These are phyloP conservation scores for Lasioglossum zephyrum DNA, from an alignment of 2,888 invertebrate genomes.

Conservation along the genomic window DNA sequence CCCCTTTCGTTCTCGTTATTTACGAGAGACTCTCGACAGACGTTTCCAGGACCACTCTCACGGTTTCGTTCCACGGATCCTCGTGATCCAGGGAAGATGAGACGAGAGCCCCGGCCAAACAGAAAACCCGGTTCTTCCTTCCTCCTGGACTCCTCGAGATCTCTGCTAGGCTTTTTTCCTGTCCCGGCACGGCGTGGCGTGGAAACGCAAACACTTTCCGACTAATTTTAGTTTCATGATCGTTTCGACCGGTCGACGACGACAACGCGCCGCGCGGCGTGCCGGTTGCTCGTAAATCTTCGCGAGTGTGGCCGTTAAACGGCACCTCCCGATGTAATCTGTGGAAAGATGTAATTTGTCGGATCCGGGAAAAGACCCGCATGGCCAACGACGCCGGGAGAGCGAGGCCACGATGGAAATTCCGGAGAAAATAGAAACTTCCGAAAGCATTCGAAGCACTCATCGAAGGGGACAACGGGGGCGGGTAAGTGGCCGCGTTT, in stretches of 20 bases:
- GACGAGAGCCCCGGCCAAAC: constrained; percentile 12
- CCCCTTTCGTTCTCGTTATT: constrained; percentile 70
- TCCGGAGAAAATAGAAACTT: constrained; percentile 40
- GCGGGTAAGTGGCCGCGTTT: background rate
- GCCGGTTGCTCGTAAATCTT: constrained; percentile 52
- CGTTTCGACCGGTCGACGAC: constrained; percentile 37
- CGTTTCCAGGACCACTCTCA: constrained; percentile 61
- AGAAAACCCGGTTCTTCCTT: constrained; percentile 33
- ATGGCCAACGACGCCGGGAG: background rate
- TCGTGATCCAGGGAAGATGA: constrained; percentile 9
- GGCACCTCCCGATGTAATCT: constrained; percentile 46
- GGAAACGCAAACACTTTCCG: constrained; percentile 56
- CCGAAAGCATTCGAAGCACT: constrained; percentile 12
- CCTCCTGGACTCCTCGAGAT: constrained; percentile 11
- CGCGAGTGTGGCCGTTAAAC: constrained; percentile 51
- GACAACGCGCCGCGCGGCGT: background rate
- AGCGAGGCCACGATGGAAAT: background rate
- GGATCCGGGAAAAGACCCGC: constrained; percentile 9
- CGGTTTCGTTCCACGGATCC: constrained; percentile 42
- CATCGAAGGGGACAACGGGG: background rate
- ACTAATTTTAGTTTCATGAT: constrained; percentile 63
- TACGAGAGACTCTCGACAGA: constrained; percentile 70
- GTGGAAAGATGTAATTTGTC: constrained; percentile 61
- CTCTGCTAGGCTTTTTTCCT: background rate
- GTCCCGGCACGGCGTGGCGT: background rate